A percentile compares a stretch with the other conserved stretches of the same genome.
These are phyloP conservation scores for Drosophila mimetica DNA, from an alignment of 2,888 invertebrate species.

Conservation along the genomic window DNA sequence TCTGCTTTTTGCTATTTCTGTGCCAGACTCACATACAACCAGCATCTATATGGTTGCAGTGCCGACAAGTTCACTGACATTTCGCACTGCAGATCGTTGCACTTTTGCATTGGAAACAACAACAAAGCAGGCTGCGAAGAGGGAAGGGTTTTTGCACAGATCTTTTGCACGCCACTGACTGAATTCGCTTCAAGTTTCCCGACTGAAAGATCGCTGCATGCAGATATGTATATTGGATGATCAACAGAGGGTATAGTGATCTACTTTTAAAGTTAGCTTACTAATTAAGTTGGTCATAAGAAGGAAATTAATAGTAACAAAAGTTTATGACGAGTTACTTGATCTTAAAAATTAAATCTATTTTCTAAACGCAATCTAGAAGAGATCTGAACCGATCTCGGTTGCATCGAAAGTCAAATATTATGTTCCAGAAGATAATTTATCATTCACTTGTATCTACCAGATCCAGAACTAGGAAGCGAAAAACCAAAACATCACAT, in stretches of 20 bases:
- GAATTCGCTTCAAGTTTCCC: constrained; percentile 29
- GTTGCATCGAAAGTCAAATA: too few species aligned
- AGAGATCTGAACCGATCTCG: too few species aligned
- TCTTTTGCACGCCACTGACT: constrained; percentile 42
- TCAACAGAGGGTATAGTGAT: constrained; percentile 10
- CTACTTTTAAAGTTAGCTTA: constrained; percentile 8
- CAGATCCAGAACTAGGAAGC: constrained; percentile 16
- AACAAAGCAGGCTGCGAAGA: background rate
- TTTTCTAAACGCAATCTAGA: background rate
- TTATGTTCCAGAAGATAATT: background rate
- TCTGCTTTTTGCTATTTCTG: constrained; percentile 38
- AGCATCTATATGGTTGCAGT: constrained; percentile 19
- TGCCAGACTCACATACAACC: constrained; percentile 54
- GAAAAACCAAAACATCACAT: constrained; percentile 7
- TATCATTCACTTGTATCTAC: constrained; percentile 10
- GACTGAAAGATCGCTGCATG: constrained; percentile 4
- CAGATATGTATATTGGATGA: constrained; percentile 12
- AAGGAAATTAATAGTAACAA: background rate
- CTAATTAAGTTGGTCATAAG: background rate
- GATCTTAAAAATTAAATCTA: background rate
- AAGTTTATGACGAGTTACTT: background rate
- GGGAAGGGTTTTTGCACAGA: constrained; percentile 13
- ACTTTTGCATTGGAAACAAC: constrained; percentile 66
- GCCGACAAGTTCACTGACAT: constrained; percentile 80
- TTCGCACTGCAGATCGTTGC: constrained; percentile 81